Conservation (phyloP, 2,888 invertebrate species). For the Cantharis nigra region DNA sequence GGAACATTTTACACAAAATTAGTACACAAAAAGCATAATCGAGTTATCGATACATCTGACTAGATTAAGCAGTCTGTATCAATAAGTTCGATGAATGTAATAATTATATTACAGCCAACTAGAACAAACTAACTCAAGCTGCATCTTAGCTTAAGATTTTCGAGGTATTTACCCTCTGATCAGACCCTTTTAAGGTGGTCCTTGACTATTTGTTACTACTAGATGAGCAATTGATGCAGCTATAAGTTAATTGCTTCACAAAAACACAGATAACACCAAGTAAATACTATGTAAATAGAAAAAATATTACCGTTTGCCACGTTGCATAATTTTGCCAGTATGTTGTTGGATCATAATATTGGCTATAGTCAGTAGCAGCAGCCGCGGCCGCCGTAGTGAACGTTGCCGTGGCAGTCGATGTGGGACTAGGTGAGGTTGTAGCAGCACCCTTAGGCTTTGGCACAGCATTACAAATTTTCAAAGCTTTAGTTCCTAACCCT, state of each 20-base stretch:
- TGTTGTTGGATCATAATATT: slow-evolving; percentile 81
- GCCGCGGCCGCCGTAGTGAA: slow-evolving; percentile 35
- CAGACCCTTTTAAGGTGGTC: no score
- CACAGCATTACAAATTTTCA: slow-evolving; percentile 92
- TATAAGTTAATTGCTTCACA: neutral
- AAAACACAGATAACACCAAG: neutral
- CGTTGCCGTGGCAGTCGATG: slow-evolving; percentile 50
- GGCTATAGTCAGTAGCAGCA: slow-evolving; percentile 64
- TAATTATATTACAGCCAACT: neutral
- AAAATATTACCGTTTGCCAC: slow-evolving; percentile 61
- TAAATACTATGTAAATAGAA: neutral
- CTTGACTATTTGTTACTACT: no score
- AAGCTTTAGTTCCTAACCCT: slow-evolving; percentile 83
- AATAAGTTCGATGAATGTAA: neutral
- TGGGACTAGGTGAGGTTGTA: slow-evolving; percentile 49
- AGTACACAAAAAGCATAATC: neutral
- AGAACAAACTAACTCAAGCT: neutral
- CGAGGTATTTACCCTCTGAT: no score
- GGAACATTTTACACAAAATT: neutral
- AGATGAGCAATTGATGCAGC: neutral
- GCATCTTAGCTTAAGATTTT: neutral
- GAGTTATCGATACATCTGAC: neutral
- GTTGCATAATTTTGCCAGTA: slow-evolving; percentile 88
- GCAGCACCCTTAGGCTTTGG: slow-evolving; percentile 76
- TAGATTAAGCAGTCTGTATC: neutral